Evolutionary conservation across 1,140 invertebrate genomes (phyloP).

Genomic region (Drosophila ananassae): DNA sequence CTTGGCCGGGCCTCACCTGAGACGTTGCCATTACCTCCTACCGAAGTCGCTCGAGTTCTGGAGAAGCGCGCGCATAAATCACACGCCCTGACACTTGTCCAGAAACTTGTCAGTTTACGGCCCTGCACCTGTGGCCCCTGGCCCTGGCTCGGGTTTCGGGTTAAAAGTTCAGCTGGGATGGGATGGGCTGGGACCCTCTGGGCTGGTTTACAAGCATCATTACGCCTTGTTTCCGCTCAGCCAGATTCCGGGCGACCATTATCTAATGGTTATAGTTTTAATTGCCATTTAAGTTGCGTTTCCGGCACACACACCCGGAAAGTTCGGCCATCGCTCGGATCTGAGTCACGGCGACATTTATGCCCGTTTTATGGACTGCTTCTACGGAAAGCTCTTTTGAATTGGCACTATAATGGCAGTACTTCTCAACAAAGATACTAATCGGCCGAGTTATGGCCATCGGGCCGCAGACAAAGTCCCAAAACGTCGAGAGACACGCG

Average conservation of each 20-base stretch:
- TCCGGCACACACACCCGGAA: slow-evolving; percentile 63
- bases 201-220: slow-evolving; percentile 73
- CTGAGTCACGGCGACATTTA: slow-evolving; percentile 78
- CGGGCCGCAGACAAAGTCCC: slow-evolving; percentile 3
- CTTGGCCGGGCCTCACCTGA: slow-evolving; percentile 21
- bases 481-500: slow-evolving; percentile 40
- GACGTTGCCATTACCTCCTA: slow-evolving; percentile 36
- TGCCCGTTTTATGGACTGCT: slow-evolving; percentile 72
- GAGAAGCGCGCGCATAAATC: slow-evolving; percentile 74
- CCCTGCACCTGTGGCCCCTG: slow-evolving; percentile 64
- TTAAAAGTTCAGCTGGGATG: slow-evolving; percentile 60
- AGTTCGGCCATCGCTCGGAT: slow-evolving; percentile 41
- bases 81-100: slow-evolving; percentile 76
- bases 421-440: slow-evolving; percentile 78
- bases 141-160: slow-evolving; percentile 22
- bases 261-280: slow-evolving; percentile 75
- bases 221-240: slow-evolving; percentile 69
- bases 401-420: slow-evolving; percentile 80
- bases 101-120: slow-evolving; percentile 76
- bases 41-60: slow-evolving; percentile 64
- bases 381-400: slow-evolving; percentile 72
- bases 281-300: slow-evolving; percentile 77
- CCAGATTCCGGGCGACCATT: slow-evolving; percentile 30
- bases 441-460: slow-evolving; percentile 70
- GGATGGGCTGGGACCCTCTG: slow-evolving; percentile 1